These are phyloP conservation scores for Dipodomys spectabilis DNA, from an alignment of 2,113 vertebrate species.

Conservation along the genomic window DNA sequence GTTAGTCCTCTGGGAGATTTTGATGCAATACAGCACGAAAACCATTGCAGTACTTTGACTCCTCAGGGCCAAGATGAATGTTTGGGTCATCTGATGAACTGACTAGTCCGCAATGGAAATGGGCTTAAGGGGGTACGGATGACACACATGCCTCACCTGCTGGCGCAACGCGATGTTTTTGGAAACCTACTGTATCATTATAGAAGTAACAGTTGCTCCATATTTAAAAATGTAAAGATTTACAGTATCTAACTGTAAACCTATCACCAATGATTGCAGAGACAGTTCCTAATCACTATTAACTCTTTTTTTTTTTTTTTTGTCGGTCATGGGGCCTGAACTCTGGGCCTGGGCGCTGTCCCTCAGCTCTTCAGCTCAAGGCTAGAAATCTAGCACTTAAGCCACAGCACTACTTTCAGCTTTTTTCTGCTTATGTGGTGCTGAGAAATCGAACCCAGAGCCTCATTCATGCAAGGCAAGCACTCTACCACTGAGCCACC, in stretches of 20 bases:
- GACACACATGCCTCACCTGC: background rate
- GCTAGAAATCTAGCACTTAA: too few species aligned
- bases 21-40: background rate
- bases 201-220: background rate
- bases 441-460: too few species aligned
- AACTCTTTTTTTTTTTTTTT: background rate
- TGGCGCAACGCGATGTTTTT: too few species aligned
- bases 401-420: too few species aligned
- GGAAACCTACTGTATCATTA: background rate
- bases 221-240: background rate
- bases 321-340: too few species aligned
- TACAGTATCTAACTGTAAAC: background rate
- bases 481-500: too few species aligned
- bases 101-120: background rate
- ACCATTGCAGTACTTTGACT: background rate
- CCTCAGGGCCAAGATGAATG: background rate
- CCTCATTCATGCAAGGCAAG: too few species aligned
- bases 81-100: background rate
- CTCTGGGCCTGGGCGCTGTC: too few species aligned
- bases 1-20: background rate
- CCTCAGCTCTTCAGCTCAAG: too few species aligned
- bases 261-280: slow-evolving; percentile 12
- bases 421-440: too few species aligned
- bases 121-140: background rate
- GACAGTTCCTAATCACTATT: background rate